Conservation (phyloP, 2,888 invertebrate species). For the Yponomeuta plumbellus region DNA sequence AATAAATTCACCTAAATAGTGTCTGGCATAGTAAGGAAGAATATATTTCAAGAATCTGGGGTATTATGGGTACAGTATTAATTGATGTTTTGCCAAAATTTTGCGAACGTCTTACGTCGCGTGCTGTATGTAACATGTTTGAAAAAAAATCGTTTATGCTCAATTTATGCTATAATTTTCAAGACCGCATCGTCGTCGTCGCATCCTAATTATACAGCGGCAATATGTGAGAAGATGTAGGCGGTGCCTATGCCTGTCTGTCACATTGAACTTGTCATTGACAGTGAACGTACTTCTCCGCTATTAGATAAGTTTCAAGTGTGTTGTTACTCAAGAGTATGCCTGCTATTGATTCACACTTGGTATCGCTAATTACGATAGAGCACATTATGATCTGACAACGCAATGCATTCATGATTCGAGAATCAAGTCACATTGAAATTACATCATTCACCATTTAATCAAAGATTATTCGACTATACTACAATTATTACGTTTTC, state of each 20-base stretch:
- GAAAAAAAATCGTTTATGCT: background rate
- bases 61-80: conserved; percentile 29
- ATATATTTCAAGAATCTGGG: conserved; percentile 33
- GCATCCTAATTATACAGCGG: conserved; percentile 3
- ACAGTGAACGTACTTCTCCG: conserved; percentile 5
- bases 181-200: background rate
- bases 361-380: background rate
- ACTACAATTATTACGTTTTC: background rate
- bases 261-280: conserved; percentile 14
- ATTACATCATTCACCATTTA: background rate
- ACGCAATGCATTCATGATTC: background rate
- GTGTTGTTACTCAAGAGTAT: conserved; percentile 5
- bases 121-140: background rate
- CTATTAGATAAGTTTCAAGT: conserved; percentile 5
- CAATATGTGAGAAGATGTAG: conserved; percentile 5
- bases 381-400: background rate
- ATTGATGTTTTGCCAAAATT: conserved; percentile 48
- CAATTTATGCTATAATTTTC: conserved; percentile 5
- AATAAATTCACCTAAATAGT: background rate
- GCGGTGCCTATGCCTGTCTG: background rate
- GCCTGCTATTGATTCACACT: background rate
- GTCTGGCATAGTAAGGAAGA: background rate
- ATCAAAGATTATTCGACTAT: background rate
- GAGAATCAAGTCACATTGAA: background rate
- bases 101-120: conserved; percentile 28